Percentiles rank a stretch among this genome's conserved stretches.
These are phyloP conservation scores for Stigmatopora argus DNA, from an alignment of 2,113 vertebrate species.

Conservation along the genomic window DNA sequence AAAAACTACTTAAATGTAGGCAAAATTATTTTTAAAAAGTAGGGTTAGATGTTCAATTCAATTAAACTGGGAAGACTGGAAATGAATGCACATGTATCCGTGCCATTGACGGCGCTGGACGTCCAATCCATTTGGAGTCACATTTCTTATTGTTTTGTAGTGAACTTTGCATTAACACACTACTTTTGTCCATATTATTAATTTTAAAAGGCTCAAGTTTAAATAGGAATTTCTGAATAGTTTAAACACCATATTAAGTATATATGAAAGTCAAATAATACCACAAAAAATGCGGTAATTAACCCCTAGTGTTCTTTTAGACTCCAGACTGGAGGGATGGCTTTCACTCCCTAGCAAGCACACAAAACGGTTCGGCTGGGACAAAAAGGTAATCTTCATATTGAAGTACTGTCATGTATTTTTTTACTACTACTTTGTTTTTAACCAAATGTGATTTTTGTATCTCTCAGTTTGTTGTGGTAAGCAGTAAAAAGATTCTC, in stretches of 20 bases:
- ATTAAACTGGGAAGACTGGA: no score
- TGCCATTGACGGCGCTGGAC: no score
- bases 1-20: no score
- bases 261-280: slow-evolving; percentile 18
- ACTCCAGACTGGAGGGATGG: slow-evolving; percentile 88
- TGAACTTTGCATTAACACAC: no score
- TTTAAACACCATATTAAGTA: background rate
- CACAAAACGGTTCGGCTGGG: slow-evolving; percentile 96
- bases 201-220: no score
- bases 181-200: no score
- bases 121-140: no score
- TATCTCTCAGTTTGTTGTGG: slow-evolving; percentile 82
- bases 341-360: slow-evolving; percentile 85
- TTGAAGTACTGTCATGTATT: background rate
- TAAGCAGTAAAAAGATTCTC: slow-evolving; percentile 97
- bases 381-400: slow-evolving; percentile 81
- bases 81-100: no score
- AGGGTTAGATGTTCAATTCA: no score
- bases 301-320: slow-evolving; percentile 58
- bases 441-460: background rate
- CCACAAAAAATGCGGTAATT: slow-evolving; percentile 32
- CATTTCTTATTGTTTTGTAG: no score
- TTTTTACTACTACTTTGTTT: background rate
- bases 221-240: background rate
- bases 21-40: no score